Percentiles rank a stretch among this genome's conserved stretches.
phyloP scores from a whole-genome alignment of 2,113 vertebrate species.

The Nymphicus hollandicus region DNA sequence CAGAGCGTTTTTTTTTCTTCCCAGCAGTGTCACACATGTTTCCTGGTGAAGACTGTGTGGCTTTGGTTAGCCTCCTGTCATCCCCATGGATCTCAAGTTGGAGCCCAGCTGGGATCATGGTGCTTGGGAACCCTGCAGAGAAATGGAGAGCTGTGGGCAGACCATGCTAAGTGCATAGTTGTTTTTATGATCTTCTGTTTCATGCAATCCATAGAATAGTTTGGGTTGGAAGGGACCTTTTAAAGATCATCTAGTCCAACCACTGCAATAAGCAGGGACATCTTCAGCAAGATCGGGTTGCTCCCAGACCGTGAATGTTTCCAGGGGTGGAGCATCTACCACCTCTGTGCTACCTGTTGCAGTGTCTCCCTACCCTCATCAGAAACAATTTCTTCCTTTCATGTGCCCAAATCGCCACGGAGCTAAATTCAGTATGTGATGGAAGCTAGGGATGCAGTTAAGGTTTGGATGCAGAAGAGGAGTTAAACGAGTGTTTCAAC shows the following conservation, averaged over 20 bases:
- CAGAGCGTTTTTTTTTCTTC: not conserved
- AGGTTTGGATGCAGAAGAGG: not conserved
- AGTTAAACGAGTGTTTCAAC: not conserved
- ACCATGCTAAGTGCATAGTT: not conserved
- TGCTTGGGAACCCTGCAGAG: not conserved
- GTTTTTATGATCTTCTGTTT: not conserved
- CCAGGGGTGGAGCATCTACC: not conserved
- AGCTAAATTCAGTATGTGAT: not conserved
- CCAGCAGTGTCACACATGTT: accelerated
- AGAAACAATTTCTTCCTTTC: not conserved
- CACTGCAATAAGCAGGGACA: accelerated
- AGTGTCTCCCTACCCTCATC: not conserved
- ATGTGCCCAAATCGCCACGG: accelerated
- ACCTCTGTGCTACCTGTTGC: not conserved
- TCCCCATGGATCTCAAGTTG: not conserved
- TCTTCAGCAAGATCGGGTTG: not conserved
- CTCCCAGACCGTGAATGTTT: not conserved
- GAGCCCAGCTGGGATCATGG: not conserved
- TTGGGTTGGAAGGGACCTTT: not conserved
- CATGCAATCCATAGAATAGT: not conserved
- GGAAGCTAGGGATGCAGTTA: not conserved
- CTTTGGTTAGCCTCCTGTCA: not conserved
- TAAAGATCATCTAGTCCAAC: not conserved
- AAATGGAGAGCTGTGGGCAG: not conserved
- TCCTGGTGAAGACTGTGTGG: not conserved